Evolutionary conservation across 2,888 invertebrate genomes (phyloP).

Genomic region (Allygus modestus): DNA sequence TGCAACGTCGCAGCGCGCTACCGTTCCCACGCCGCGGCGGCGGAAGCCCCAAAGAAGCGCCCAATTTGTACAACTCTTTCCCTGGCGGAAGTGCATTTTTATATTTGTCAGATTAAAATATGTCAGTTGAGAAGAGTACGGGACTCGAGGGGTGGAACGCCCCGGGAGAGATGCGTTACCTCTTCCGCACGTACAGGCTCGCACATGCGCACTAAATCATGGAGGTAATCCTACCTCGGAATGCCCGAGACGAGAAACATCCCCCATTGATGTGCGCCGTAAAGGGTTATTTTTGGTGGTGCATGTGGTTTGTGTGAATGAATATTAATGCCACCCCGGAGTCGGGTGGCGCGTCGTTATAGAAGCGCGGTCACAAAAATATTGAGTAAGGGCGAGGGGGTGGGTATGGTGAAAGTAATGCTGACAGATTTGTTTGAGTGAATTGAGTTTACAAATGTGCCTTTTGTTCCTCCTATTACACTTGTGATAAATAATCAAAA

Average conservation of each 20-base stretch:
- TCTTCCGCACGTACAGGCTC: neutral
- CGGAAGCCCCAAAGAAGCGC: slow-evolving; percentile 26
- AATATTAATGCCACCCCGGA: slow-evolving; percentile 47
- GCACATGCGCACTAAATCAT: slow-evolving; percentile 34
- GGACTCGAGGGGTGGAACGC: slow-evolving; percentile 23
- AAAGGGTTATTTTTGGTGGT: slow-evolving; percentile 49
- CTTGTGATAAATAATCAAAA: too few relatives aligned
- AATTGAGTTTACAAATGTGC: too few relatives aligned
- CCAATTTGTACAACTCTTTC: slow-evolving; percentile 57
- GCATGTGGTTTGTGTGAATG: slow-evolving; percentile 58
- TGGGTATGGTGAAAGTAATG: too few relatives aligned
- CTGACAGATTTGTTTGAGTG: too few relatives aligned
- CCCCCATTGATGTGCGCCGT: slow-evolving; percentile 35
- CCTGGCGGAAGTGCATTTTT: slow-evolving; percentile 65
- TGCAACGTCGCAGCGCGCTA: too few relatives aligned
- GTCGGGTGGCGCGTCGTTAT: neutral
- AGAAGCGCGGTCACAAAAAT: neutral
- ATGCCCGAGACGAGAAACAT: slow-evolving; percentile 22
- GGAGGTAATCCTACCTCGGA: slow-evolving; percentile 21
- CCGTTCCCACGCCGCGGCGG: slow-evolving; percentile 33
- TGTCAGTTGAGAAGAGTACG: slow-evolving; percentile 58
- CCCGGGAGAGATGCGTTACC: neutral
- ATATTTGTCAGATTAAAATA: slow-evolving; percentile 65
- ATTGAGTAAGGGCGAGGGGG: too few relatives aligned
- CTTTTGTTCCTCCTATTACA: too few relatives aligned